These are phyloP conservation scores for Mustelus asterias DNA, from an alignment of 2,113 vertebrate genomes.

Conservation along the genomic window DNA sequence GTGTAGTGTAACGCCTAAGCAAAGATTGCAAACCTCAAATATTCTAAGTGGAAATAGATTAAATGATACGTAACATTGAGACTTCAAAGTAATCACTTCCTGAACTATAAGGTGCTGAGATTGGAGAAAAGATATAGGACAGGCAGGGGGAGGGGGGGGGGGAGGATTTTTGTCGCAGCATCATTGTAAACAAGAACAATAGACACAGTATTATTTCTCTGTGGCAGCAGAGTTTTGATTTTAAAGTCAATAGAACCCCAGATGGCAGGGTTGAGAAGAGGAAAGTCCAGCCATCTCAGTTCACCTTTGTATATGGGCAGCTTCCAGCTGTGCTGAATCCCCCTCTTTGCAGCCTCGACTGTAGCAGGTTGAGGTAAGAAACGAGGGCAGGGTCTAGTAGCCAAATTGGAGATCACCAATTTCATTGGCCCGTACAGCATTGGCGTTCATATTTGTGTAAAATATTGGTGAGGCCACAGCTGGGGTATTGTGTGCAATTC, in stretches of 20 bases:
- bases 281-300: background rate
- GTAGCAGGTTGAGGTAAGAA: no score
- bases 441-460: background rate
- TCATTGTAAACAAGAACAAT: no score
- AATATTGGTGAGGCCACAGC: no score
- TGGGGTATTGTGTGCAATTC: no score
- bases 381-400: background rate
- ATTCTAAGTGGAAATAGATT: constrained; percentile 22
- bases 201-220: background rate
- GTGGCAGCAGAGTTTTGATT: background rate
- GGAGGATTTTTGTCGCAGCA: no score
- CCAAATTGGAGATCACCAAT: background rate
- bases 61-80: constrained; percentile 3
- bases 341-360: background rate
- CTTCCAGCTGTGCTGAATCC: background rate
- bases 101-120: background rate
- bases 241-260: background rate
- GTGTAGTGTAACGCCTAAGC: background rate
- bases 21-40: constrained; percentile 16
- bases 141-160: no score
- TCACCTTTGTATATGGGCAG: background rate
- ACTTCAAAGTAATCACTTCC: background rate
- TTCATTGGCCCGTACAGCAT: background rate
- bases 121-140: background rate
- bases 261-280: background rate